Evolutionary conservation across 2,797 vertebrate genomes (phyloP).

Genomic region (Microhierax caerulescens): DNA sequence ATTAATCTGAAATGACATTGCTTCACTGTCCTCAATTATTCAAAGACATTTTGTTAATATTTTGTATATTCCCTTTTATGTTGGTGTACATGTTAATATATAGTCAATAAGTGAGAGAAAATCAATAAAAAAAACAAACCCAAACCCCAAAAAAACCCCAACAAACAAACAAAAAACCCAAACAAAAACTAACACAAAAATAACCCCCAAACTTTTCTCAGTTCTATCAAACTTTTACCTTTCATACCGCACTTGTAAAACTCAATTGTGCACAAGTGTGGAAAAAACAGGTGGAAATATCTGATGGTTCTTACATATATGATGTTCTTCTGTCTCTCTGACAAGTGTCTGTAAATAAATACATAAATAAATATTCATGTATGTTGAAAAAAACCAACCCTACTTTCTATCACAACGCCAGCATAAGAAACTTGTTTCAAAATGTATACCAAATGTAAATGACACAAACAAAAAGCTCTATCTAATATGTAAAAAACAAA

Average conservation of each 20-base stretch:
- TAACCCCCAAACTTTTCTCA: not conserved
- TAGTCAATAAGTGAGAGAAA: not conserved
- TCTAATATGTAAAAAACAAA: not conserved
- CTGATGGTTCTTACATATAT: not conserved
- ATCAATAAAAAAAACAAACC: not conserved
- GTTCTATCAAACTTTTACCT: not conserved
- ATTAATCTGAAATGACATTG: not conserved
- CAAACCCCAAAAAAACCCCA: no score
- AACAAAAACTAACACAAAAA: rapidly evolving
- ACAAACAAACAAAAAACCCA: not conserved
- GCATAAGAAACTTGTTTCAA: not conserved
- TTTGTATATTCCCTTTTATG: not conserved
- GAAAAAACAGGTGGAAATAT: not conserved
- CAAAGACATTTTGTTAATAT: not conserved
- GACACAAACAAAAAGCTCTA: not conserved
- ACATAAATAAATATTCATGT: not conserved
- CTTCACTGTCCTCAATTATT: conserved; percentile 34
- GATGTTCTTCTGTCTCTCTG: not conserved
- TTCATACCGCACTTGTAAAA: not conserved
- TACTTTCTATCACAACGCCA: not conserved
- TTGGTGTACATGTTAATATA: not conserved
- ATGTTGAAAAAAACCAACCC: rapidly evolving
- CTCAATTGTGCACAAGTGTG: not conserved
- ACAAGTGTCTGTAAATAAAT: not conserved
- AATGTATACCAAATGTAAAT: not conserved